Conservation (phyloP, 2,888 invertebrate species). For the Caenorhabditis panamensis region DNA sequence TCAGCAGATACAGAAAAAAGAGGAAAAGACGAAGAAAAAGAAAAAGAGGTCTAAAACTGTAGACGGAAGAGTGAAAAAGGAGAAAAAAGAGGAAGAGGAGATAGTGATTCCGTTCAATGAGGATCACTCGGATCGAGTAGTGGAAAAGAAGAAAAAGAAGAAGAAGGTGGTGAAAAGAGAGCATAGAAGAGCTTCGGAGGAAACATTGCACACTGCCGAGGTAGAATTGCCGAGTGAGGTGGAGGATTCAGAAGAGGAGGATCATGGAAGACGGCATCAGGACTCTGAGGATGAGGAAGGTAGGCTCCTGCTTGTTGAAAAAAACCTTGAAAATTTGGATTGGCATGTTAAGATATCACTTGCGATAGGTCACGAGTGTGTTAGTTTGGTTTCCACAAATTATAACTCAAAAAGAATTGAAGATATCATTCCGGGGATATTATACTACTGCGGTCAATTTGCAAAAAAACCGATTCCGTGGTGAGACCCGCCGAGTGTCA, state of each 20-base stretch:
- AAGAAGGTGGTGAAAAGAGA: neutral
- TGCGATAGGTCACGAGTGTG: too few relatives aligned
- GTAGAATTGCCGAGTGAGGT: conserved; percentile 53
- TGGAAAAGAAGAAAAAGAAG: conserved; percentile 5
- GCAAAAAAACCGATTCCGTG: too few relatives aligned
- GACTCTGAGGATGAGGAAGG: neutral
- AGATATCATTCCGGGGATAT: too few relatives aligned
- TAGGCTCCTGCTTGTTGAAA: too few relatives aligned
- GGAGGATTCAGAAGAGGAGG: conserved; percentile 46
- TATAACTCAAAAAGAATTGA: too few relatives aligned
- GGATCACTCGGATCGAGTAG: neutral
- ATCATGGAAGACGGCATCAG: neutral
- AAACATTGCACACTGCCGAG: conserved; percentile 6
- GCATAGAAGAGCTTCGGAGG: neutral
- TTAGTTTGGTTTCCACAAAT: too few relatives aligned
- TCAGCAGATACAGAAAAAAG: conserved; percentile 1
- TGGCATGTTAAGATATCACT: too few relatives aligned
- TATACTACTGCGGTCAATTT: too few relatives aligned
- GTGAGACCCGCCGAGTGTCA: too few relatives aligned
- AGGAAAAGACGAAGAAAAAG: conserved; percentile 34
- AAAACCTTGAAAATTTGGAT: too few relatives aligned
- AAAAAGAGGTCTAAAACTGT: conserved; percentile 46
- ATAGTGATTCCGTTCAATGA: neutral
- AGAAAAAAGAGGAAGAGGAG: conserved; percentile 12
- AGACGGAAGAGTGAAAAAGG: conserved; percentile 31